Percentiles rank a stretch among this genome's conserved stretches.
Conservation (phyloP, 2,797 vertebrate species). For the Salmo trutta region DNA sequence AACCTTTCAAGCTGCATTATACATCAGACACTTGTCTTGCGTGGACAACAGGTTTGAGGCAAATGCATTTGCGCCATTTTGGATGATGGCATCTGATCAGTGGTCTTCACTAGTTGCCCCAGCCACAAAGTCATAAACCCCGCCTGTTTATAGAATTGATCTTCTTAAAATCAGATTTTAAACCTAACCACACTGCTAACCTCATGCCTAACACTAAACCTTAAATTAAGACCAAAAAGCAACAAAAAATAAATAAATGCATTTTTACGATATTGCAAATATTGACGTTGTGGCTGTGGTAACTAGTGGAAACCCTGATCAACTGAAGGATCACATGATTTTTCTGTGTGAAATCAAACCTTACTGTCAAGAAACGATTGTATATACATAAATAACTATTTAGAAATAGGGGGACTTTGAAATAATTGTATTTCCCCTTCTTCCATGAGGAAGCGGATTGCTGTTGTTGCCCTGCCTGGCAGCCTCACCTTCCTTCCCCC, state of each 20-base stretch:
- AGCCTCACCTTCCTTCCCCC: constrained; percentile 62
- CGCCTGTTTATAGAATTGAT: no score
- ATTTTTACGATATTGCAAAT: background rate
- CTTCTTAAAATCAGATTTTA: no score
- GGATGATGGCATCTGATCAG: constrained; percentile 1
- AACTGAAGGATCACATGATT: constrained; percentile 53
- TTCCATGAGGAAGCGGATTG: constrained; percentile 22
- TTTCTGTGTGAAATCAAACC: constrained; percentile 14
- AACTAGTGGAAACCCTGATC: constrained; percentile 47
- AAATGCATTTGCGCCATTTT: background rate
- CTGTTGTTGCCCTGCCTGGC: constrained; percentile 43
- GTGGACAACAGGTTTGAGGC: background rate
- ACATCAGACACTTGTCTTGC: background rate
- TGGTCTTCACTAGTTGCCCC: background rate
- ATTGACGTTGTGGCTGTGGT: background rate
- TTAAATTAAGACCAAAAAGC: no score
- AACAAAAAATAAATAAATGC: no score
- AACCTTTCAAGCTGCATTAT: background rate
- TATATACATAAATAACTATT: background rate
- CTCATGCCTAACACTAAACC: no score
- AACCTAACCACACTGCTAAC: no score
- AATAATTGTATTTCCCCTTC: background rate
- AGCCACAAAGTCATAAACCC: no score
- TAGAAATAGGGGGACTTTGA: background rate
- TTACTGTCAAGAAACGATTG: background rate